A percentile compares a stretch with the other conserved stretches of the same genome.
These are phyloP conservation scores for Zalophus californianus DNA, from an alignment of 2,797 vertebrate species.

Conservation along the genomic window DNA sequence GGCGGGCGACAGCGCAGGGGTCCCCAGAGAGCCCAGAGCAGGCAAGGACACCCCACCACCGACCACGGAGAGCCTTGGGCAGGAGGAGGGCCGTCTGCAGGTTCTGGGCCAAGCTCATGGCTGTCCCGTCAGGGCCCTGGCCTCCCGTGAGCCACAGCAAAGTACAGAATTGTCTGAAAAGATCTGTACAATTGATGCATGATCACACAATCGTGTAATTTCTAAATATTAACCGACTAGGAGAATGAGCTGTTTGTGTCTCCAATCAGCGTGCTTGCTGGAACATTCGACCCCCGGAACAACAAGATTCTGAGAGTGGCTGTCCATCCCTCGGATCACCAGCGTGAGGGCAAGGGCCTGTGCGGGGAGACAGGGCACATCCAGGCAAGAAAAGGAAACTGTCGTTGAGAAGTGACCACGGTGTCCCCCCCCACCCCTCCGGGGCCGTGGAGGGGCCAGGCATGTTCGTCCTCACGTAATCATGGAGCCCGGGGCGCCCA, in stretches of 20 bases:
- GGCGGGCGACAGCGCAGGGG: background rate
- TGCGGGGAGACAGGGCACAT: background rate
- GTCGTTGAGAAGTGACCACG: background rate
- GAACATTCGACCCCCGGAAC: background rate
- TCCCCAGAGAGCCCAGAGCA: background rate
- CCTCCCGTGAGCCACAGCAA: background rate
- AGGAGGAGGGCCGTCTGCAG: background rate
- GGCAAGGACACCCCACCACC: background rate
- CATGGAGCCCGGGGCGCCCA: background rate
- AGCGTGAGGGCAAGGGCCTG: too few relatives aligned
- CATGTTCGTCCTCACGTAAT: background rate
- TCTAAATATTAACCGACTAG: background rate
- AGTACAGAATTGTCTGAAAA: background rate
- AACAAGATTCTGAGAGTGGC: too few relatives aligned
- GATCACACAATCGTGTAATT: rapidly evolving
- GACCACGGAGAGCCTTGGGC: background rate
- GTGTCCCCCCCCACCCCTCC: background rate
- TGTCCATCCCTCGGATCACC: too few relatives aligned
- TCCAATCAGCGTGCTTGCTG: background rate
- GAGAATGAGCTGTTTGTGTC: background rate
- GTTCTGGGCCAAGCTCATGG: background rate
- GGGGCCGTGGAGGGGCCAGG: background rate
- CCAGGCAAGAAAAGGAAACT: background rate
- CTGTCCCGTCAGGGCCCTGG: background rate
- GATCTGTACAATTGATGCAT: background rate